Percentiles rank a stretch among this genome's conserved stretches.
Conservation (phyloP, 1,140 invertebrate species). For the Bombus soroeensis region DNA sequence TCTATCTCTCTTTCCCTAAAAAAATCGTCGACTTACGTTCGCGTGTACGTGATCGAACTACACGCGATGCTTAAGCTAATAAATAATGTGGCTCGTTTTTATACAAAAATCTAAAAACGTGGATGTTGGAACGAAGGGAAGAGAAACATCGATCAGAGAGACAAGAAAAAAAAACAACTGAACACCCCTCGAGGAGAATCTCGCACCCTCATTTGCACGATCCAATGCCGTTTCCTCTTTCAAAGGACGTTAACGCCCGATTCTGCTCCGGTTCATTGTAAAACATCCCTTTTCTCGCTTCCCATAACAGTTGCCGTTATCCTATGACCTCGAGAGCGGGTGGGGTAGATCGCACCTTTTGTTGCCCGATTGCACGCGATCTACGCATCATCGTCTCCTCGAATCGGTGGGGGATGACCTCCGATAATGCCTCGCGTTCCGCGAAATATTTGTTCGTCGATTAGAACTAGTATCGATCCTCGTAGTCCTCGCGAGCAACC, state of each 20-base stretch:
- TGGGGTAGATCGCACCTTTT: constrained; percentile 69
- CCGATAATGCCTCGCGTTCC: constrained; percentile 57
- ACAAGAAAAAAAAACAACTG: neutral
- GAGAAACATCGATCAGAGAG: constrained; percentile 7
- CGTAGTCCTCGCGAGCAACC: neutral
- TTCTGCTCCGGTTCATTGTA: constrained; percentile 75
- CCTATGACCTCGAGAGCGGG: constrained; percentile 48
- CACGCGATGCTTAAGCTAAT: constrained; percentile 12
- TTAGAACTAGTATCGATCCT: constrained; percentile 10
- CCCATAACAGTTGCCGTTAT: constrained; percentile 48
- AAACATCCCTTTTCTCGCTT: constrained; percentile 79
- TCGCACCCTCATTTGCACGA: constrained; percentile 44
- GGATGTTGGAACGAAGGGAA: neutral
- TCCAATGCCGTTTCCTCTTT: constrained; percentile 73
- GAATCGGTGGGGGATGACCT: constrained; percentile 31
- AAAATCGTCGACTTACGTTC: neutral
- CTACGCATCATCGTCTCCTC: constrained; percentile 78
- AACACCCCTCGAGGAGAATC: constrained; percentile 7
- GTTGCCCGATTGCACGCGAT: constrained; percentile 79
- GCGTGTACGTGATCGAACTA: constrained; percentile 4
- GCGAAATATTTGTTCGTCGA: constrained; percentile 41
- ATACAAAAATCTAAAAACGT: constrained; percentile 54
- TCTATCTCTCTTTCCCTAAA: neutral
- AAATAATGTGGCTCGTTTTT: constrained; percentile 49
- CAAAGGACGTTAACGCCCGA: constrained; percentile 76